Base-by-base conservation (phyloP, 1,140 invertebrate species). In the Achatina immaculata region DNA sequence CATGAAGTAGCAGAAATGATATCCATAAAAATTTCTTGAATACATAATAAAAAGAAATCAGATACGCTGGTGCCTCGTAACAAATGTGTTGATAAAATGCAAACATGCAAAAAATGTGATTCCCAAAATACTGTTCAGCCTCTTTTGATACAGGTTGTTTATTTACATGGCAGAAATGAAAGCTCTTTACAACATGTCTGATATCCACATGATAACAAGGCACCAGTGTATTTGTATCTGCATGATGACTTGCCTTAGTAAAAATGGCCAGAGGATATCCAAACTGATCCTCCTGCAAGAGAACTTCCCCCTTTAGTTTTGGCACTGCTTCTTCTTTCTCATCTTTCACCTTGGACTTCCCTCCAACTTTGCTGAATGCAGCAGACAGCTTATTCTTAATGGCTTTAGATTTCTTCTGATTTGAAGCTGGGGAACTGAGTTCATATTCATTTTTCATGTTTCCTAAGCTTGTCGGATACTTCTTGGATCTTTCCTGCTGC, bases 251-350 rank as follows among this genome's bases (percentile, higher is more conserved):
- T 91, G 95, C 94, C 92, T 97, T 95, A 42, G 95, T 95, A 91
- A 98, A 99, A 74, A 99, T 93, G 82, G 94, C 93, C 28, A 99
- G 92, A 2, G 98, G 98, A 85, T 98, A 94, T 24, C 96, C 97
- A 92, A 95, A 98, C 38, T 95, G 94, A 88, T 92, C 90, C 42
- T 90, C 88, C 0, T 89, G 85, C 14, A 92, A 80, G 28, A 85
- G 84, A 28, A 78, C 71, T 43, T 74, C 74, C 45, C 69, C 78
- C 62, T 78, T 81, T 42, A 19, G 77, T 48, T 79, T 79, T n/a
- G 16, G 28, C 38, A 48, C 62, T 69, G 75, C 45, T 38, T 81
- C 72, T 19, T 78, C 65, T n/a, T 65, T 45, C 1, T 75, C n/a
- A 0, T 19, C 58, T 62, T 82, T 71, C 19, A 82, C 82, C 34